Evolutionary conservation across 1,140 invertebrate genomes (phyloP).

Genomic region (Ceratitis capitata): DNA sequence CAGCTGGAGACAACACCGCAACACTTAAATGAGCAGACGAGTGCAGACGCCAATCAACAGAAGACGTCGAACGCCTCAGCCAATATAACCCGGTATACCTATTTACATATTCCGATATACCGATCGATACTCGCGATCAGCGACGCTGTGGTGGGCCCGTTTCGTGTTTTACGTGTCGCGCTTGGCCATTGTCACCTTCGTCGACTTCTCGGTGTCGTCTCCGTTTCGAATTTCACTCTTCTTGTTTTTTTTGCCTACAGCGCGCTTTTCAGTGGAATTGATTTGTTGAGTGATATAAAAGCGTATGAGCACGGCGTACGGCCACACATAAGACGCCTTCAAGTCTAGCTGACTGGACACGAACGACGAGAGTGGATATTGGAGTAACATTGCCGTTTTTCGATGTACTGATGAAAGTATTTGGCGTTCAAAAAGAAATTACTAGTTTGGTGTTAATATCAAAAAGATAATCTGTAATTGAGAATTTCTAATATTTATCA

Average conservation of each 20-base stretch:
- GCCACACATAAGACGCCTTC: conserved; percentile 65
- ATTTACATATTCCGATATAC: not conserved
- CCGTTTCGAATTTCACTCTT: conserved; percentile 16
- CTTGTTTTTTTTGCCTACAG: not conserved
- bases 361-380: conserved; percentile 65
- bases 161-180: too few species aligned
- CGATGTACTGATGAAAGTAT: not conserved
- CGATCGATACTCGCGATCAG: conserved; percentile 24
- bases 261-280: not conserved
- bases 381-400: conserved; percentile 55
- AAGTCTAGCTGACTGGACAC: conserved; percentile 65
- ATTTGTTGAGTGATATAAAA: conserved; percentile 54
- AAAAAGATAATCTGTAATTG: not conserved
- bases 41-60: not conserved
- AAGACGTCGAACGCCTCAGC: not conserved
- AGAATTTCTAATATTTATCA: too few species aligned
- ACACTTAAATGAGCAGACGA: not conserved
- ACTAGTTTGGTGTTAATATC: not conserved
- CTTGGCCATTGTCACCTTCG: not conserved
- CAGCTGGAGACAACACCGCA: conserved; percentile 6
- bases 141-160: conserved; percentile 8
- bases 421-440: not conserved
- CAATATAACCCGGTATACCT: not conserved
- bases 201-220: not conserved
- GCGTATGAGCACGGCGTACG: conserved; percentile 50